Base-by-base conservation (phyloP, 2,113 vertebrate genomes). In the Hippocampus zosterae region DNA sequence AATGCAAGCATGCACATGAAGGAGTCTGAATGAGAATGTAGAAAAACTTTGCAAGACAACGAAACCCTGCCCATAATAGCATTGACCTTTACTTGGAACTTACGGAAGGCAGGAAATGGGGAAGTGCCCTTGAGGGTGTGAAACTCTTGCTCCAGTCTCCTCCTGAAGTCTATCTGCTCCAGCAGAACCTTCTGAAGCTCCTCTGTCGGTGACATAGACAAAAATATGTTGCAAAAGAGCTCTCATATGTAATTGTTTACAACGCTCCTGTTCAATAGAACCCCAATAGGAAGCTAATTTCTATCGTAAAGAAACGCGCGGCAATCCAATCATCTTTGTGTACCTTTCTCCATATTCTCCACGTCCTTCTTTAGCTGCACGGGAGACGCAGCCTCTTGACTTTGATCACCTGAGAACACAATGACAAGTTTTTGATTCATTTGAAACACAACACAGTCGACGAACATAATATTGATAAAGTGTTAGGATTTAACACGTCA, bases 151-250 rank as follows among this genome's bases (percentile, higher is more conserved):
- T 99, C 97, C 73, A 99, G 91, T 81, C 96, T 92, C 86, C 96
- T 94, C 75, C 95, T 92, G 77, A 98, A 92, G 88, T 98, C 95
- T 0, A 99, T 99, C 90, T 99, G 97, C 81, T 99, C 96, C 78
- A 99, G 94, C 68, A 99, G 92, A 88, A 99, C 96, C 91, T 98
- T 99, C 92, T 99, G 97, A 74, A 99, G 96, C 74, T 99, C 96
- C 88, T 99, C 97, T 99, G 91, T 80, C 78, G 25, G 44, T 89
- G 41, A 75, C 79, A 72, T 76, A 85, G 55, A 86, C 74, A 79
- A 71, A 83, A 11, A 63, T 11, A 25, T 55, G n/a, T 55, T 55
- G 52, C 21, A n/a, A 55, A 55, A 55, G 3, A 57, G 13, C 27
- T 60, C 4, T 11, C 3, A 6, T 15, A 29, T 52, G 5, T 52